Evolutionary conservation across 2,113 vertebrate species (phyloP).

Genomic region (Ondatra zibethicus): DNA sequence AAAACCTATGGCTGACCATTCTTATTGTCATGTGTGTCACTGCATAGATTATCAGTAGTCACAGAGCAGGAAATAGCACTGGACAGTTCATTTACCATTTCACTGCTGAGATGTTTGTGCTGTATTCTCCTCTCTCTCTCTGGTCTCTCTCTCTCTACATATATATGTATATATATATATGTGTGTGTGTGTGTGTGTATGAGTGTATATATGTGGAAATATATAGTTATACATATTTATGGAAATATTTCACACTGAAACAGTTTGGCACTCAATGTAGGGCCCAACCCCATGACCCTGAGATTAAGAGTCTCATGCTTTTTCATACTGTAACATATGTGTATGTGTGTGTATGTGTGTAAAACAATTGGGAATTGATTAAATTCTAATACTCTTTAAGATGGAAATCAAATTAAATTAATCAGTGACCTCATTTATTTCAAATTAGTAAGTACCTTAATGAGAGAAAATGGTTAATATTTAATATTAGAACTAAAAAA

Average conservation of each 20-base stretch:
- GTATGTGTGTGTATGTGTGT: no score
- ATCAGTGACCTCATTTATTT: neutral
- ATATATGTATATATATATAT: no score
- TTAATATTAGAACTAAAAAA: neutral
- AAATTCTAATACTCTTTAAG: neutral
- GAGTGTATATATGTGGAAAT: neutral
- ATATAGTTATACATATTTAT: no score
- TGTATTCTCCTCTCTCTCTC: neutral
- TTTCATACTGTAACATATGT: no score
- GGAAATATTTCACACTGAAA: no score
- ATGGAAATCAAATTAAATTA: conserved; percentile 27
- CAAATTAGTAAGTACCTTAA: neutral
- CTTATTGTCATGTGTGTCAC: neutral
- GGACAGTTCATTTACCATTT: neutral
- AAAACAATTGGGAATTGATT: neutral
- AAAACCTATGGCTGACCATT: neutral
- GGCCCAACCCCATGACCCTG: no score
- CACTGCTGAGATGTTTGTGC: neutral
- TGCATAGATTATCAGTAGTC: neutral
- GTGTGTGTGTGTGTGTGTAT: no score
- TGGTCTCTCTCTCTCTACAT: neutral
- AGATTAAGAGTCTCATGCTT: no score
- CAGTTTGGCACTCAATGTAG: no score
- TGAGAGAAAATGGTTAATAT: neutral
- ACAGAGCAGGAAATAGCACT: neutral